A percentile compares a stretch with the other conserved stretches of the same genome.
Evolutionary conservation across 2,797 vertebrate genomes (phyloP).

Genomic region (Eulemur coronatus): DNA sequence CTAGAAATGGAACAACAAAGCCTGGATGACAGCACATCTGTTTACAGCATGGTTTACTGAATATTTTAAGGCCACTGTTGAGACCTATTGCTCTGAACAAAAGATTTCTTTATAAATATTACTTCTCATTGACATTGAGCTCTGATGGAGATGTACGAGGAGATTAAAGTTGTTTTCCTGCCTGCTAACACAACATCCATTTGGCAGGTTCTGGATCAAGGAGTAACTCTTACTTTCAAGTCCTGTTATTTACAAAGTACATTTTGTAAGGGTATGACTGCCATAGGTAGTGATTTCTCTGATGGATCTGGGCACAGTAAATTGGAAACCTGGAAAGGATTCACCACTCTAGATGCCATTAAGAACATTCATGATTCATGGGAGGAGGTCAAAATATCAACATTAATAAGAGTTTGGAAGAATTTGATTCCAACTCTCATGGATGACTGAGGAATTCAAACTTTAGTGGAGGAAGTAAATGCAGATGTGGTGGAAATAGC

Average conservation of each 20-base stretch:
- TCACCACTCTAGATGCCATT: neutral
- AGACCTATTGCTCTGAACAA: too few species aligned
- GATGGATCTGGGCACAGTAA: neutral
- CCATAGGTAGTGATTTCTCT: neutral
- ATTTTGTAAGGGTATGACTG: neutral
- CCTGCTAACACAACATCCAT: too few species aligned
- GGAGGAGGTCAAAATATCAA: neutral
- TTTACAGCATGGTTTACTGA: too few species aligned
- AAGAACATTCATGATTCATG: neutral
- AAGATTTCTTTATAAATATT: neutral
- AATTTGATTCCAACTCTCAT: neutral
- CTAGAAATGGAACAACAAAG: too few species aligned
- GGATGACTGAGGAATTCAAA: neutral
- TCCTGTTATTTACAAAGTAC: neutral
- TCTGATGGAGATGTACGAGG: too few species aligned
- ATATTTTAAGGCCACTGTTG: too few species aligned
- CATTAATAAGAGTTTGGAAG: neutral
- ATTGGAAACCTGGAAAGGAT: neutral
- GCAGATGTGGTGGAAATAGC: neutral
- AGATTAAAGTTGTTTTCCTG: too few species aligned
- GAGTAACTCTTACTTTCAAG: too few species aligned
- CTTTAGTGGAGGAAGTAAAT: neutral
- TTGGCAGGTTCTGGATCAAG: too few species aligned
- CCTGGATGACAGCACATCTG: too few species aligned
- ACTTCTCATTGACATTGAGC: too few species aligned